Evolutionary conservation across 1,140 invertebrate species (phyloP), one percentile per base, ranked within the genome.

Genomic region (Habropoda laboriosa): DNA sequence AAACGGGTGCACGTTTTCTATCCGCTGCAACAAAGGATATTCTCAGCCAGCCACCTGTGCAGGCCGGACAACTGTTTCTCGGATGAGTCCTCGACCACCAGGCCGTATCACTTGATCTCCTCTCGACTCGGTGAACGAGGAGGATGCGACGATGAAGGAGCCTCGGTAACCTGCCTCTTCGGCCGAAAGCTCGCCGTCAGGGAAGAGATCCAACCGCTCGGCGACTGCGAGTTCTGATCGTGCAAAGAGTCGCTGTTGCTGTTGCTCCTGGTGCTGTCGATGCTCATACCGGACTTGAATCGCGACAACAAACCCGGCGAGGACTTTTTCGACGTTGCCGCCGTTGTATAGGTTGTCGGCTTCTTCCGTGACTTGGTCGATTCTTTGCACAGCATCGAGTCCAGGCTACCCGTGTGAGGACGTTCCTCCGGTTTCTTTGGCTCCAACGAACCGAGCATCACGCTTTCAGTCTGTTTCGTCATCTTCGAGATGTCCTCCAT

Each of bases 401-500:
- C 92, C 3, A 93, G 72, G 38, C 92, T 93, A 0, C 92, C 92
- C 0, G 91, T 89, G 61, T 92, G 87, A 42, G 91, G 88, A 55
- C 89, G 77, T 0, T 92, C 90, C 38, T 92, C 92, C 2, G 86
- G 57, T 10, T 90, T 91, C 38, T 91, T 92, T 21, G 90, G 85
- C 35, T 92, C 89, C 8, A 91, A 71, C 24, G 82, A 79, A 10
- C 90, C 90, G 4, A 92, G 42, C n/a, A 90, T 68, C 2, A 66
- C 80, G 3, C 77, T 27, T 30, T 93, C 92, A 3, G 88, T 89
- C 55, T 92, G 90, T 45, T 92, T 93, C 2, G 89, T 89, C 32
- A 93, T 93, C 70, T 92, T 92, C 18, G 92, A 92, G 40, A 93
- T 93, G 49, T 93, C 92, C 68, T 93, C 92, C 92, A 93, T 93